Conservation (phyloP, 37 sponge, comb jelly and placozoan species). For the Ephydatia muelleri region DNA sequence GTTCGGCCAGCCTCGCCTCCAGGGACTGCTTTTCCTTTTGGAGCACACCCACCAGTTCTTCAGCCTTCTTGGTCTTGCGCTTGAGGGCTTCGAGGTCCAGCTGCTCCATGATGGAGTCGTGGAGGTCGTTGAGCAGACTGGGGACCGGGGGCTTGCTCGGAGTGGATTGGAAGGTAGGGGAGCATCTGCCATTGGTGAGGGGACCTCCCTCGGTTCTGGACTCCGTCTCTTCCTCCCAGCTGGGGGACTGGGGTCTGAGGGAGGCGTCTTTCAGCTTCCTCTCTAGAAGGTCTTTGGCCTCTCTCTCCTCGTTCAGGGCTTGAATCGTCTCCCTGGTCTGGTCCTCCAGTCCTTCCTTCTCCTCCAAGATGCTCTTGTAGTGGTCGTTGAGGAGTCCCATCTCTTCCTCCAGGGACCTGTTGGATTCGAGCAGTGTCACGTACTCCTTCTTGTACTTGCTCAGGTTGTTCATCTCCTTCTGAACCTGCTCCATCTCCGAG, state of each 20-base stretch:
- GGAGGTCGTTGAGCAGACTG: constrained; percentile 2
- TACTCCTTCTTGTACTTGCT: constrained; percentile 33
- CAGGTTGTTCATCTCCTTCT: constrained; percentile 32
- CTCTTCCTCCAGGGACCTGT: constrained; percentile 35
- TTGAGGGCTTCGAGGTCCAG: constrained; percentile 46
- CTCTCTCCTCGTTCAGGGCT: constrained; percentile 74
- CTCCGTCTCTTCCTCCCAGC: constrained; percentile 27
- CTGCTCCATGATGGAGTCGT: not conserved
- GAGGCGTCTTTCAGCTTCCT: constrained; percentile 51
- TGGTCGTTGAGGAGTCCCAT: constrained; percentile 34
- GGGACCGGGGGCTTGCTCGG: not conserved
- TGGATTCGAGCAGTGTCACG: constrained; percentile 24
- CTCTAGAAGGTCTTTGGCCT: constrained; percentile 56
- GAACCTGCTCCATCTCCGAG: constrained; percentile 41
- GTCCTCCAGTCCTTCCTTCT: constrained; percentile 62
- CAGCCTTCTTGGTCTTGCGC: constrained; percentile 29
- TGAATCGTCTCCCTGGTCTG: constrained; percentile 34
- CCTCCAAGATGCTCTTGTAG: constrained; percentile 40
- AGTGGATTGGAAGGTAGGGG: not conserved
- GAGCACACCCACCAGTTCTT: constrained; percentile 12
- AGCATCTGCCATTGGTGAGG: not conserved
- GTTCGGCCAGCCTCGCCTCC: constrained; percentile 30
- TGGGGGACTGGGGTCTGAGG: constrained; percentile 2
- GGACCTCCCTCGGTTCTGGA: not conserved
- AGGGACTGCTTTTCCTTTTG: constrained; percentile 38